A percentile compares a stretch with the other conserved stretches of the same genome.
These are phyloP conservation scores for Furcula furcula DNA, from an alignment of 2,888 invertebrate genomes.

Conservation along the genomic window DNA sequence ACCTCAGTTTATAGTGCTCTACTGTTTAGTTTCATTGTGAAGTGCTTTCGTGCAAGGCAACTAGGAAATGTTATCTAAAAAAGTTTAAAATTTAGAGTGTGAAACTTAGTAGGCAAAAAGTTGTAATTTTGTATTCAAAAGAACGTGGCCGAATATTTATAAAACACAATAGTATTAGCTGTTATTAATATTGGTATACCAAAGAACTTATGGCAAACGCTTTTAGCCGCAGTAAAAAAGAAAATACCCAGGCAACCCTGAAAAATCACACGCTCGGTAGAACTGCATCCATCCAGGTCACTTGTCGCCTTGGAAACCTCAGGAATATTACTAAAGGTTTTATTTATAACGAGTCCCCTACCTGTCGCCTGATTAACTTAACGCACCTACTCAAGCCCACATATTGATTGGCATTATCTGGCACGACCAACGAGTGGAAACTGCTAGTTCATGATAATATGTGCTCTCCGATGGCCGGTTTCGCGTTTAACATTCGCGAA, in stretches of 20 bases:
- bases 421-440: conserved; percentile 33
- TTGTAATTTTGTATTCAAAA: too few species aligned
- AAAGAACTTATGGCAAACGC: too few species aligned
- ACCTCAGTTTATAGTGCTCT: conserved; percentile 13
- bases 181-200: too few species aligned
- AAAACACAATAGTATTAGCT: too few species aligned
- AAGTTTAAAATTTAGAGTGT: too few species aligned
- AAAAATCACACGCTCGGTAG: conserved; percentile 22
- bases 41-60: conserved; percentile 4
- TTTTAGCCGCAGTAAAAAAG: too few species aligned
- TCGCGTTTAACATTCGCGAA: conserved; percentile 24
- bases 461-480: conserved; percentile 62
- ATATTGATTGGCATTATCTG: conserved; percentile 72
- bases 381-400: conserved; percentile 48
- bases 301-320: conserved; percentile 27
- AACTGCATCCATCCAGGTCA: conserved; percentile 36
- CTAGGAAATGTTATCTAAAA: too few species aligned
- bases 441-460: conserved; percentile 71
- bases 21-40: conserved; percentile 4
- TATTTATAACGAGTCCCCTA: conserved; percentile 47
- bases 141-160: too few species aligned
- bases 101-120: too few species aligned
- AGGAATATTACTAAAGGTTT: conserved; percentile 35
- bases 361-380: conserved; percentile 59
- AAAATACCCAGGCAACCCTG: conserved; percentile 7